Evolutionary conservation across 2,797 vertebrate genomes (phyloP).

Genomic region (Poecile montanus): DNA sequence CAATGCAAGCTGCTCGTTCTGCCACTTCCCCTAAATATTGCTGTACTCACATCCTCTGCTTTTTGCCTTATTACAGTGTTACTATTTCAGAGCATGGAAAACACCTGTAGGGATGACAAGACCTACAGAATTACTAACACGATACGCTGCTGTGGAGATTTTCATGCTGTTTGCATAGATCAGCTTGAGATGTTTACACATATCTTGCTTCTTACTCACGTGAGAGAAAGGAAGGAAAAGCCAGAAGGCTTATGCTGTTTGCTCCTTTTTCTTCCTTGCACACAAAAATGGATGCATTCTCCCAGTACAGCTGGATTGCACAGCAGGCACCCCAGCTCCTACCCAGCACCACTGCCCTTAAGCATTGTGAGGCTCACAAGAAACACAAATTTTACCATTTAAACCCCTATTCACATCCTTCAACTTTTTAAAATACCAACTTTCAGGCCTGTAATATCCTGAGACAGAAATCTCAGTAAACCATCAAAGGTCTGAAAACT

Average conservation of each 20-base stretch:
- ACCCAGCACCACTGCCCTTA: neutral
- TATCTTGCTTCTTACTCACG: neutral
- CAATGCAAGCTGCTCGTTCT: conserved; percentile 61
- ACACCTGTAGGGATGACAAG: conserved; percentile 32
- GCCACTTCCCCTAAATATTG: conserved; percentile 49
- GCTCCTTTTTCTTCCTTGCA: neutral
- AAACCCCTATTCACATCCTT: neutral
- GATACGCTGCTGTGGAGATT: neutral
- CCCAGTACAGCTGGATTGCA: neutral
- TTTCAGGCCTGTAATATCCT: neutral
- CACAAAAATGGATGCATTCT: neutral
- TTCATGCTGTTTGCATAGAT: neutral
- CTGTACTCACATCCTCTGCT: conserved; percentile 45
- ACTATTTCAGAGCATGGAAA: conserved; percentile 33
- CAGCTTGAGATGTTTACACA: neutral
- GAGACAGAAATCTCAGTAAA: neutral
- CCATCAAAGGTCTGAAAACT: neutral
- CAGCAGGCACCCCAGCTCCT: neutral
- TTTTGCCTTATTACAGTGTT: conserved; percentile 25
- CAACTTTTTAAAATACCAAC: neutral
- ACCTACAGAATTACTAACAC: neutral
- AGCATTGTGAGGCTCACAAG: neutral
- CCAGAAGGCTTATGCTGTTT: neutral
- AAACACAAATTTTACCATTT: neutral
- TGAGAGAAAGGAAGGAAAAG: neutral